These are phyloP conservation scores for Gorsachius goisagi DNA, from an alignment of 2,113 vertebrate genomes.

Conservation along the genomic window DNA sequence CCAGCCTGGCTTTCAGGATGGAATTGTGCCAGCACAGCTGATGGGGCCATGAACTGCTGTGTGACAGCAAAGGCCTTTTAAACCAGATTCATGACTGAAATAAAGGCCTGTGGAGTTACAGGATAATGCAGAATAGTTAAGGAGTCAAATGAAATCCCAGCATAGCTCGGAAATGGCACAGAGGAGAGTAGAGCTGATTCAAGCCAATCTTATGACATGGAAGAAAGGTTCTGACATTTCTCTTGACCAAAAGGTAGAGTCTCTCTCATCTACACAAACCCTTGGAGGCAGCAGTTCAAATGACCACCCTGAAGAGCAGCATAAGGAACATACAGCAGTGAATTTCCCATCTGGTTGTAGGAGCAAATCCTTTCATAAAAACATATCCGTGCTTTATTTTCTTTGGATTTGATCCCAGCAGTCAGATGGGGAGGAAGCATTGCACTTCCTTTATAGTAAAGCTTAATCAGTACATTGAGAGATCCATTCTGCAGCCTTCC, in stretches of 20 bases:
- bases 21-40: neutral
- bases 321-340: neutral
- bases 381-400: neutral
- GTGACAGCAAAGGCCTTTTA: neutral
- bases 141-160: neutral
- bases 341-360: neutral
- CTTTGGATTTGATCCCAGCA: slow-evolving; percentile 25
- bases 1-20: neutral
- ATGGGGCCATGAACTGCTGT: neutral
- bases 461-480: neutral
- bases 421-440: neutral
- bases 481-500: neutral
- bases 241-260: neutral
- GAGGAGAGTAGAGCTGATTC: neutral
- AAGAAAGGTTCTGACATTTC: neutral
- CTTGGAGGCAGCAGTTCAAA: neutral
- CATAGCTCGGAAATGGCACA: neutral
- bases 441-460: neutral
- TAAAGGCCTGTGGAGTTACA: neutral
- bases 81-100: neutral
- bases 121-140: neutral
- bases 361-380: neutral
- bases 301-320: neutral
- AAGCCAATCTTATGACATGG: neutral
- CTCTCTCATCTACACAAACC: neutral